These are phyloP conservation scores for Plagodis pulveraria DNA, from an alignment of 2,888 invertebrate species.

Conservation along the genomic window DNA sequence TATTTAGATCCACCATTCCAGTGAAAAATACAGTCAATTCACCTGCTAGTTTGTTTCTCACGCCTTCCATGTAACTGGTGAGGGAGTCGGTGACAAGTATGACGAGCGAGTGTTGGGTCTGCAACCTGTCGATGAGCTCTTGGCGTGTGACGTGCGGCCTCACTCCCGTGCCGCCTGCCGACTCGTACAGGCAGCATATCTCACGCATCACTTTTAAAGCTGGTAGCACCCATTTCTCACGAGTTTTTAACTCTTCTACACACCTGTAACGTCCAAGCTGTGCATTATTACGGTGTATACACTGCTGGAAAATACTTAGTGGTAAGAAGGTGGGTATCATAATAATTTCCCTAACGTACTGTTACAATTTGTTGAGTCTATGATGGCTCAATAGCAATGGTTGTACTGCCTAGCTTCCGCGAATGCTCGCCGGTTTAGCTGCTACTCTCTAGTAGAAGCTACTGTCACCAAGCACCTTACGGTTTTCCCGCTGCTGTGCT, in stretches of 20 bases:
- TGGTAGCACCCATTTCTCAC: conserved; percentile 96
- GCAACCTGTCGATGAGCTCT: conserved; percentile 94
- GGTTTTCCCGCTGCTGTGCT: no score
- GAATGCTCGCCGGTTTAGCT: no score
- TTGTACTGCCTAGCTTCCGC: no score
- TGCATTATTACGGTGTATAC: not conserved
- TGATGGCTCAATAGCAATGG: no score
- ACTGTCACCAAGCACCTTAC: no score
- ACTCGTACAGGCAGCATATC: conserved; percentile 97
- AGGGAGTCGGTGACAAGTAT: conserved; percentile 97
- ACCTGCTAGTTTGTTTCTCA: conserved; percentile 84
- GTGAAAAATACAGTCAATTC: not conserved
- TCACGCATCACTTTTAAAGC: conserved; percentile 98
- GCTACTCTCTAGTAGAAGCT: no score
- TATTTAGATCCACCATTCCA: no score
- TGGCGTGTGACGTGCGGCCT: conserved; percentile 83
- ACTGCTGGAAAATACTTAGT: no score
- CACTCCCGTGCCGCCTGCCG: conserved; percentile 84
- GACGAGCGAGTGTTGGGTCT: conserved; percentile 96
- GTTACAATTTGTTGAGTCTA: no score
- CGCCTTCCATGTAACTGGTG: conserved; percentile 95
- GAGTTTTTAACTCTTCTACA: conserved; percentile 96
- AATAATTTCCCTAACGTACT: no score
- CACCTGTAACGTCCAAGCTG: conserved; percentile 74
- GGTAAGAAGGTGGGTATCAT: no score